phyloP scores from a whole-genome alignment of 2,888 invertebrate species.

The Microplitis manilae region DNA sequence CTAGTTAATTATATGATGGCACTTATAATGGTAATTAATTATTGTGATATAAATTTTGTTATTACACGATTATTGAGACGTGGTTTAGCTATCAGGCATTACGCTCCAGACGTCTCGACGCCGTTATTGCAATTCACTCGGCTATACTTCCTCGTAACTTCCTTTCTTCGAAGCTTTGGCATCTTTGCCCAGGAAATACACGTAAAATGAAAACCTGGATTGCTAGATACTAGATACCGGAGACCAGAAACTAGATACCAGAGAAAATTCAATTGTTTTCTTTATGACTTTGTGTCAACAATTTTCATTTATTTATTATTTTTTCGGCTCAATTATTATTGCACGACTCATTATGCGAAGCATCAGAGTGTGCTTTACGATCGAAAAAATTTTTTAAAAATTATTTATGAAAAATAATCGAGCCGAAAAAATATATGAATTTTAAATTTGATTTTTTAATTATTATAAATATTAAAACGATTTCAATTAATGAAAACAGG shows the following conservation, averaged over 20 bases:
- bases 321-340: background rate
- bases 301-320: background rate
- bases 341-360: too few species aligned
- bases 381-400: too few species aligned
- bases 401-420: background rate
- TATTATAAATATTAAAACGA: background rate
- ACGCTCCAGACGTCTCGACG: constrained; percentile 37
- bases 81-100: constrained; percentile 33
- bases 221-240: background rate
- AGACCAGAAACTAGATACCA: background rate
- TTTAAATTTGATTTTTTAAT: background rate
- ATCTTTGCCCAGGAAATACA: constrained; percentile 32
- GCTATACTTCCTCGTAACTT: constrained; percentile 29
- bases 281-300: constrained; percentile 23
- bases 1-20: too few species aligned
- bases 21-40: background rate
- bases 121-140: constrained; percentile 40
- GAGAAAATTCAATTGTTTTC: constrained; percentile 2
- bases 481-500: too few species aligned
- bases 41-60: background rate
- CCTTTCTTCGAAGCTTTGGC: constrained; percentile 17
- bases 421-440: background rate
- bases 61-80: constrained; percentile 14
- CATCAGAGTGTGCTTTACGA: too few species aligned
- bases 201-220: constrained; percentile 10